Evolutionary conservation across 1,140 invertebrate species (phyloP).

Genomic region (Calliopsis andreniformis): DNA sequence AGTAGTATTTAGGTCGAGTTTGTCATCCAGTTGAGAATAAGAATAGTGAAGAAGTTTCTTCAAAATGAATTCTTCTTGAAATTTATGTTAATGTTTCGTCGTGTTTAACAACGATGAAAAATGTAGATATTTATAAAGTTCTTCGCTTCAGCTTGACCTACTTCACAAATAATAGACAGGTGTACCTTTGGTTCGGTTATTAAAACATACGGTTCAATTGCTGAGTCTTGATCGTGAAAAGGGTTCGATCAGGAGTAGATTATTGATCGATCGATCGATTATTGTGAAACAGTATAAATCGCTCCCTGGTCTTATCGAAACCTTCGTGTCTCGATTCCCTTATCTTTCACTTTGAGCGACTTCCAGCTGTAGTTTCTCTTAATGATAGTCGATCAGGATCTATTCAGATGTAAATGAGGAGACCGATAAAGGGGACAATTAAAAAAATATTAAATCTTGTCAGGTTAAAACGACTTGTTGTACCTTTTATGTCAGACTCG

Average conservation of each 20-base stretch:
- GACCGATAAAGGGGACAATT: conserved; percentile 1
- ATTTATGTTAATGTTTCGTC: too few relatives aligned
- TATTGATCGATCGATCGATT: conserved; percentile 42
- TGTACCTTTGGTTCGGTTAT: conserved; percentile 33
- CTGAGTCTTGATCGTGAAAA: conserved; percentile 20
- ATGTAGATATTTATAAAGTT: too few relatives aligned
- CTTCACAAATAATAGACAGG: conserved; percentile 6
- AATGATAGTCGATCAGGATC: conserved; percentile 43
- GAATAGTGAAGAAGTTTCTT: too few relatives aligned
- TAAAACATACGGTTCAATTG: conserved; percentile 41
- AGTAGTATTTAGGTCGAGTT: too few relatives aligned
- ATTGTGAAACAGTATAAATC: conserved; percentile 41
- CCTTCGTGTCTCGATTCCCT: conserved; percentile 19
- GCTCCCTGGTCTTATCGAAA: conserved; percentile 23
- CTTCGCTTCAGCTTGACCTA: background rate
- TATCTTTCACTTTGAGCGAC: conserved; percentile 24
- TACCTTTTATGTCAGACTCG: too few relatives aligned
- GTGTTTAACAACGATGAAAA: too few relatives aligned
- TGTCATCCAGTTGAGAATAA: too few relatives aligned
- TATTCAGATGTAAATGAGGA: conserved; percentile 39
- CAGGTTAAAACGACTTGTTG: background rate
- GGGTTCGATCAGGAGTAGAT: conserved; percentile 37
- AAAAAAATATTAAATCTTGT: conserved; percentile 13
- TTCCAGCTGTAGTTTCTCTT: conserved; percentile 21
- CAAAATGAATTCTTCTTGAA: too few relatives aligned